Evolutionary conservation across 2,888 invertebrate genomes (phyloP).

Genomic region (Pilophorus perplexus): DNA sequence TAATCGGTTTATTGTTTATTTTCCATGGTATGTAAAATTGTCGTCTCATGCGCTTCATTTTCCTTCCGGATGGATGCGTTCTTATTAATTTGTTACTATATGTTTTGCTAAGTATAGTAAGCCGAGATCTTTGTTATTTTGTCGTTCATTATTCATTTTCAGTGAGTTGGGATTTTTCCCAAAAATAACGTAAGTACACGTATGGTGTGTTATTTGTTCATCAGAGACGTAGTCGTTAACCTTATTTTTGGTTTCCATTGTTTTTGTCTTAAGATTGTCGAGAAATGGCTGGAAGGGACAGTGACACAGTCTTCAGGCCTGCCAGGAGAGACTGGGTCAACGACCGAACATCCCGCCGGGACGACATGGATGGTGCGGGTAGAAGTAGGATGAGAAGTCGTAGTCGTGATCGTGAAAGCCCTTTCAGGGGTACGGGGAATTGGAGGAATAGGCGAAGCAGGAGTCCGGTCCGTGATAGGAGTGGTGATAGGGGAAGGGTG

Average conservation of each 20-base stretch:
- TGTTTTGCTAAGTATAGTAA: too few species aligned
- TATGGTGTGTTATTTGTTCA: too few species aligned
- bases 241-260: conserved; percentile 8
- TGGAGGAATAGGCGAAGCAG: background rate
- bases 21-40: too few species aligned
- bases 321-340: conserved; percentile 24
- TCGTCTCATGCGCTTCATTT: too few species aligned
- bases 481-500: background rate
- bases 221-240: too few species aligned
- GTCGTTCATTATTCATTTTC: too few species aligned
- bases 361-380: conserved; percentile 6
- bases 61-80: too few species aligned
- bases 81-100: too few species aligned
- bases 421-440: conserved; percentile 5
- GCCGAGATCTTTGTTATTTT: too few species aligned
- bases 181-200: too few species aligned
- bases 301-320: conserved; percentile 14
- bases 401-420: conserved; percentile 1
- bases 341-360: conserved; percentile 15
- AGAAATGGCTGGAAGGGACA: conserved; percentile 23
- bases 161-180: too few species aligned
- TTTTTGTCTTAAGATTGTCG: conserved; percentile 13
- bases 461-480: conserved; percentile 10
- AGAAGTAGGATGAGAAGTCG: conserved; percentile 14
- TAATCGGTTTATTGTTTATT: too few species aligned